Evolutionary conservation across 2,113 vertebrate genomes (phyloP).

Genomic region (Sylvicapra grimmia): DNA sequence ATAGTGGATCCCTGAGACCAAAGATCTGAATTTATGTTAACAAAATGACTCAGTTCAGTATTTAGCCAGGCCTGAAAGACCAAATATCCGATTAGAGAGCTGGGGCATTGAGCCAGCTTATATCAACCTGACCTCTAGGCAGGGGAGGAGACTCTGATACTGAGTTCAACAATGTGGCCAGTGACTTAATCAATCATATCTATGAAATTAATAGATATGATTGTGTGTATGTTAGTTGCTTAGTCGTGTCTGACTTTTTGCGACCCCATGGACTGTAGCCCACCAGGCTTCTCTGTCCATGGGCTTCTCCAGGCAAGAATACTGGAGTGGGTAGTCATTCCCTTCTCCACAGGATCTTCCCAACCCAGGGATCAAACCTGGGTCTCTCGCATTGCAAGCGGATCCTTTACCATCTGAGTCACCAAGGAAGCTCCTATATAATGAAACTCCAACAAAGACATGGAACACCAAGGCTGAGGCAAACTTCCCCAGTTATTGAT

Average conservation of each 20-base stretch:
- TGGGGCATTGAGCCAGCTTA: not conserved
- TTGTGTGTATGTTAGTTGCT: not conserved
- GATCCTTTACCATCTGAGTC: not conserved
- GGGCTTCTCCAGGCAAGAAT: not conserved
- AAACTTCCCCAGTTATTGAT: not conserved
- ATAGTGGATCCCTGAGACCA: not conserved
- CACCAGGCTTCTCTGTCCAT: not conserved
- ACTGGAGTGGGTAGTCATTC: not conserved
- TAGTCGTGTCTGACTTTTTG: not conserved
- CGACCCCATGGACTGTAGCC: not conserved
- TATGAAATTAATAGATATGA: not conserved
- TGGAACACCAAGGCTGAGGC: not conserved
- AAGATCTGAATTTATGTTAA: not conserved
- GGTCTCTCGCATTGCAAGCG: fast-evolving
- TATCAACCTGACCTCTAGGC: not conserved
- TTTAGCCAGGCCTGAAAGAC: not conserved
- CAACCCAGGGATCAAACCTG: not conserved
- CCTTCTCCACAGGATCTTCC: not conserved
- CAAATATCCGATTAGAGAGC: not conserved
- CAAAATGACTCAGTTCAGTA: not conserved
- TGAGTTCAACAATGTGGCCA: not conserved
- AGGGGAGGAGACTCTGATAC: not conserved
- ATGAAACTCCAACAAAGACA: not conserved
- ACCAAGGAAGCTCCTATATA: not conserved
- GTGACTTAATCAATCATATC: not conserved